Conservation (phyloP, 1,140 invertebrate genomes). For the Drosophila melanogaster region Release_6_plus_ISO1_MT NC_004354.4:10594001-10594500, state of each 20-base stretch:
- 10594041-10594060: neutral
- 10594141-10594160: neutral
- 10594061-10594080: neutral
- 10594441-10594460: constrained; percentile 18
- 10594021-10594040: neutral
- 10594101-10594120: neutral
- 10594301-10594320: no score
- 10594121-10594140: neutral
- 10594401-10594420: constrained; percentile 74
- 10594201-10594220: neutral
- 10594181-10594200: constrained; percentile 52
- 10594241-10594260: neutral
- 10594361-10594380: constrained; percentile 65
- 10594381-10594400: constrained; percentile 63
- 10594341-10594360: constrained; percentile 65
- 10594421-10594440: constrained; percentile 25
- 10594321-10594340: constrained; percentile 77
- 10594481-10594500: neutral
- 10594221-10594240: neutral
- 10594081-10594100: neutral
- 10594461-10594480: constrained; percentile 34
- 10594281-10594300: neutral
- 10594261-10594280: neutral
- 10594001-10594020: neutral
- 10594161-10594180: constrained; percentile 40